Evolutionary conservation across 2,113 vertebrate species (phyloP).

Genomic region (Amphilophus citrinellus): DNA sequence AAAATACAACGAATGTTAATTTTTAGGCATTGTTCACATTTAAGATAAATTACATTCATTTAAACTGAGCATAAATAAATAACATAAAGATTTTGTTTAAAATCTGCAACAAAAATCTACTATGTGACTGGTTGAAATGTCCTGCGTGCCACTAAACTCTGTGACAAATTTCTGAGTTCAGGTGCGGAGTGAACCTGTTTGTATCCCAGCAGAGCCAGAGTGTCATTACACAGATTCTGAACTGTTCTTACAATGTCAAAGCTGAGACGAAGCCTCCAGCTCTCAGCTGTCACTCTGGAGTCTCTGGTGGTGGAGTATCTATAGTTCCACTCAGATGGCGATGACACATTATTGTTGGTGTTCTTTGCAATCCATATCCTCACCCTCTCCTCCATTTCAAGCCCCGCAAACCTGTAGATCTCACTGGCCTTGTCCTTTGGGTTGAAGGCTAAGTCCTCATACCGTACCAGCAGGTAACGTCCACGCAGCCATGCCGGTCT

Average conservation of each 20-base stretch:
- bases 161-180: slow-evolving; percentile 80
- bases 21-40: slow-evolving; percentile 19
- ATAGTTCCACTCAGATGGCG: slow-evolving; percentile 71
- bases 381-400: slow-evolving; percentile 79
- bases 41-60: slow-evolving; percentile 47
- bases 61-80: slow-evolving; percentile 17
- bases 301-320: slow-evolving; percentile 82
- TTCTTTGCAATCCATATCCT: slow-evolving; percentile 81
- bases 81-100: neutral
- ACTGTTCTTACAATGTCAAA: slow-evolving; percentile 81
- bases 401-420: slow-evolving; percentile 82
- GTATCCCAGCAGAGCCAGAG: slow-evolving; percentile 83
- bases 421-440: slow-evolving; percentile 78
- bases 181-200: slow-evolving; percentile 73
- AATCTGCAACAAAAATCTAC: neutral
- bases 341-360: slow-evolving; percentile 75
- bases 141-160: slow-evolving; percentile 77
- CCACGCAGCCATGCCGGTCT: slow-evolving; percentile 80
- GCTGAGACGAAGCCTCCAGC: slow-evolving; percentile 81
- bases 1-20: slow-evolving; percentile 15
- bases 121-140: slow-evolving; percentile 67
- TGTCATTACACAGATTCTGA: slow-evolving; percentile 81
- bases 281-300: slow-evolving; percentile 80
- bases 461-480: slow-evolving; percentile 83
- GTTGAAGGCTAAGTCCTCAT: slow-evolving; percentile 83